A percentile compares a stretch with the other conserved stretches of the same genome.
phyloP scores from a whole-genome alignment of 1,140 invertebrate species.

The Euwallacea fornicatus region DNA sequence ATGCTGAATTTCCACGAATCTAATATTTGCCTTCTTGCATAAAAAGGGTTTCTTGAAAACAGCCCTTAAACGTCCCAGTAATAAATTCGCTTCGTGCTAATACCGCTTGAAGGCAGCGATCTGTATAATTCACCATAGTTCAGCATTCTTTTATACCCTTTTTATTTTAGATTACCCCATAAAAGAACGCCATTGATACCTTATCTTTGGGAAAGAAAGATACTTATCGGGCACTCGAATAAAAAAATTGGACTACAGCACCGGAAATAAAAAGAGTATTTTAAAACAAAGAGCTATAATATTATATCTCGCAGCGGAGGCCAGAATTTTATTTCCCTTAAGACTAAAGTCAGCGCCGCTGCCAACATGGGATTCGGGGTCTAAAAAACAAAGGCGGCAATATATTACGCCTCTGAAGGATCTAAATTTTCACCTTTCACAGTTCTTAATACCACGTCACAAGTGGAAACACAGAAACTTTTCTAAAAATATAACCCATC shows the following conservation, averaged over 20 bases:
- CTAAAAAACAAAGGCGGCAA: constrained; percentile 25
- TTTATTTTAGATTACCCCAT: constrained; percentile 32
- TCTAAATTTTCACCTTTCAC: constrained; percentile 27
- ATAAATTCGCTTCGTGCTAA: constrained; percentile 22
- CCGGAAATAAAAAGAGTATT: constrained; percentile 29
- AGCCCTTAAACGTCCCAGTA: constrained; percentile 9
- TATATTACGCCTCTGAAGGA: constrained; percentile 23
- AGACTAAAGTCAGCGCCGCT: constrained; percentile 25
- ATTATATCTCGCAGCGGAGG: constrained; percentile 29
- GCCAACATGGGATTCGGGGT: constrained; percentile 22
- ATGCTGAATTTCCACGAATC: neutral
- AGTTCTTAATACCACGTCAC: constrained; percentile 11
- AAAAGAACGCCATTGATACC: constrained; percentile 33
- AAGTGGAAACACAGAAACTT: constrained; percentile 10
- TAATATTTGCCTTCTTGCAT: neutral
- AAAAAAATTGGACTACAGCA: constrained; percentile 28
- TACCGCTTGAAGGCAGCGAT: constrained; percentile 24
- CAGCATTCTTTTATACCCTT: constrained; percentile 27
- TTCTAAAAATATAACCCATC: constrained; percentile 22
- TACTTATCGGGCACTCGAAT: constrained; percentile 33
- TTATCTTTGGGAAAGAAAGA: constrained; percentile 28
- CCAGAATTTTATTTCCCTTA: constrained; percentile 33
- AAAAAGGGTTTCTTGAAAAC: constrained; percentile 6
- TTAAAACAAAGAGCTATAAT: constrained; percentile 32
- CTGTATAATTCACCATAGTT: constrained; percentile 29